phyloP scores from a whole-genome alignment of 2,797 vertebrate genomes.

The Enteromius argenteus region DNA sequence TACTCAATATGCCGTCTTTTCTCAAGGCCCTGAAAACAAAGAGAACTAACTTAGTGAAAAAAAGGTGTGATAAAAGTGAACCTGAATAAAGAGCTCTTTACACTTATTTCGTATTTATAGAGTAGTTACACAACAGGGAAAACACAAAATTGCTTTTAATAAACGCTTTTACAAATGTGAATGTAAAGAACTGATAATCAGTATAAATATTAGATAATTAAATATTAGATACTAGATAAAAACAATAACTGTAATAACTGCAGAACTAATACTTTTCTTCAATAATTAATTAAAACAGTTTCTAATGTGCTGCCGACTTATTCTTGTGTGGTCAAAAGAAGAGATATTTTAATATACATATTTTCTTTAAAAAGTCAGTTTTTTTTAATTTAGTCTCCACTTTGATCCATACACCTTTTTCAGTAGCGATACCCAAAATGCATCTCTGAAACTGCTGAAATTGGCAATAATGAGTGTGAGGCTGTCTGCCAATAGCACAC shows the following conservation, averaged over 20 bases:
- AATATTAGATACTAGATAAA: too few relatives aligned
- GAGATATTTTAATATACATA: not conserved
- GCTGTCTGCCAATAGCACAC: constrained; percentile 75
- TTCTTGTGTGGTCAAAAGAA: not conserved
- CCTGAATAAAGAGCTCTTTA: not conserved
- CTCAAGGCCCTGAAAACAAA: constrained; percentile 64
- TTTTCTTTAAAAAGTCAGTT: constrained; percentile 36
- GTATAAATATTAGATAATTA: not conserved
- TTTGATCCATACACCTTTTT: constrained; percentile 72
- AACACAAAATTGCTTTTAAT: not conserved
- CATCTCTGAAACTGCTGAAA: constrained; percentile 58
- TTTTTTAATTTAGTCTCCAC: constrained; percentile 57
- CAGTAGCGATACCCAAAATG: constrained; percentile 79
- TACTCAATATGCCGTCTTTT: constrained; percentile 72
- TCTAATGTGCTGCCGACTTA: not conserved
- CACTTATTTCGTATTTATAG: not conserved
- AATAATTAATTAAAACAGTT: not conserved
- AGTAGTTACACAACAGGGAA: not conserved
- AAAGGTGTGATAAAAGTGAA: not conserved
- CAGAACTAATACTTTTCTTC: not conserved
- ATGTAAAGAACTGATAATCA: not conserved
- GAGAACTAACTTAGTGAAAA: not conserved
- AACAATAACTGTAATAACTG: not conserved
- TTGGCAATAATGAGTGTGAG: constrained; percentile 76
- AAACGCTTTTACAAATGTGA: not conserved